Conservation (phyloP, 1,140 invertebrate species). For the Megalopta genalis region DNA sequence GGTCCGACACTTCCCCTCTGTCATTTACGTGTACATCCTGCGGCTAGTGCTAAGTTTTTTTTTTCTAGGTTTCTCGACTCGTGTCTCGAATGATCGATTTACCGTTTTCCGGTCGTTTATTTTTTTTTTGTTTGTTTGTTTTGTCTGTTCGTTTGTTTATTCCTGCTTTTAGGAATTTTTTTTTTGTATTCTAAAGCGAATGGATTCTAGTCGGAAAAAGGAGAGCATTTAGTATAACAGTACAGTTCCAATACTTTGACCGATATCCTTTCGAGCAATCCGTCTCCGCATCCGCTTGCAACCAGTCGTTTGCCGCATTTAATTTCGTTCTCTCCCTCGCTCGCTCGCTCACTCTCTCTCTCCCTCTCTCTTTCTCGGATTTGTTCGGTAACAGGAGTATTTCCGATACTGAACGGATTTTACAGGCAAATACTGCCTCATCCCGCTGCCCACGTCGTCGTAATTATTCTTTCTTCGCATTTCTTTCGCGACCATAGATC, state of each 20-base stretch:
- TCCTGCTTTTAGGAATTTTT: background rate
- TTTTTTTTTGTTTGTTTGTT: background rate
- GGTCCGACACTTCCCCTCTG: background rate
- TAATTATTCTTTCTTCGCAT: background rate
- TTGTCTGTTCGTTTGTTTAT: background rate
- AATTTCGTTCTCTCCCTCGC: background rate
- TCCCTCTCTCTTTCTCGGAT: background rate
- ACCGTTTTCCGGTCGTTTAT: background rate
- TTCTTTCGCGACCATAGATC: background rate
- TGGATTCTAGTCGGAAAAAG: background rate
- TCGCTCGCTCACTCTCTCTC: background rate
- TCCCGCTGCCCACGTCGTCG: too few relatives aligned
- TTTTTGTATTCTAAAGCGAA: background rate
- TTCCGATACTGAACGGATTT: background rate
- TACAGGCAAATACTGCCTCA: background rate
- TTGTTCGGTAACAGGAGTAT: background rate
- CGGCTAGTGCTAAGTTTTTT: background rate
- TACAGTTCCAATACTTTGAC: slow-evolving; percentile 53
- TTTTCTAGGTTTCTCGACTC: background rate
- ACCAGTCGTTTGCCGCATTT: too few relatives aligned
- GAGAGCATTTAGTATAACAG: slow-evolving; percentile 21
- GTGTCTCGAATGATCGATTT: too few relatives aligned
- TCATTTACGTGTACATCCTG: background rate
- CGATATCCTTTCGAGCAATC: slow-evolving; percentile 18
- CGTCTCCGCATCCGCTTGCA: too few relatives aligned